Base-by-base conservation (phyloP, 1,140 invertebrate genomes). In the Dreissena polymorpha region DNA sequence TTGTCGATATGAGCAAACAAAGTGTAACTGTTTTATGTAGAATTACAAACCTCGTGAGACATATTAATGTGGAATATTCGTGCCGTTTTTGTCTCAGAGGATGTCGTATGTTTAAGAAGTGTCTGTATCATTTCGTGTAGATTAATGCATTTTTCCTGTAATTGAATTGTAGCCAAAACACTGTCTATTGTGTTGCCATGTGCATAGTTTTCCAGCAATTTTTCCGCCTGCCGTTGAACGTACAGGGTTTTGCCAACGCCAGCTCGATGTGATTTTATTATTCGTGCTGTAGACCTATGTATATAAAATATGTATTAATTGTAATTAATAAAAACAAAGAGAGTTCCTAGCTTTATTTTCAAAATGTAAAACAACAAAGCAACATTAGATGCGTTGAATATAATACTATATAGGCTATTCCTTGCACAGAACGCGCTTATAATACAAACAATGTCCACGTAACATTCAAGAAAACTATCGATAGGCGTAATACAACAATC, bases 1-100 rank as follows among this genome's bases (percentile, higher is more conserved):
- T 39, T 39, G 8, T 39, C 8, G 39, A 39, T 39, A 39, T 39
- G 39, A 39, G 39, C 39, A 39, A 39, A 39, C 39, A 39, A 39
- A 39, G 39, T 39, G 39, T 39, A 39, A 39, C 39, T 39, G 39
- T 39, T 39, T 39, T 39, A 39, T 39, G 39, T 39, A 39, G 2
- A 39, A 39, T 39, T 39, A 39, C 39, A 39, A 39, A 90, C 89
- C 85, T 90, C 87, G 79, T 88, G 86, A n/a, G 88, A 86, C 50
- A 90, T 83, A 71, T 90, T 86, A 51, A 90, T 69, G 70, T 90
- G 89, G 70, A 89, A 82, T 25, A 89, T 83, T n/a, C 87, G 79
- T 7, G 85, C 84, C 49, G 79, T 49, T 23, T 71, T 27, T 18
- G 55, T 27, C 6, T 75, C 78, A 23, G 86, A 84, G 2, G 67